Conservation (phyloP, 30 jellyfish, hydroid and myxozoan genomes). For the Clytia hemisphaerica region DNA sequence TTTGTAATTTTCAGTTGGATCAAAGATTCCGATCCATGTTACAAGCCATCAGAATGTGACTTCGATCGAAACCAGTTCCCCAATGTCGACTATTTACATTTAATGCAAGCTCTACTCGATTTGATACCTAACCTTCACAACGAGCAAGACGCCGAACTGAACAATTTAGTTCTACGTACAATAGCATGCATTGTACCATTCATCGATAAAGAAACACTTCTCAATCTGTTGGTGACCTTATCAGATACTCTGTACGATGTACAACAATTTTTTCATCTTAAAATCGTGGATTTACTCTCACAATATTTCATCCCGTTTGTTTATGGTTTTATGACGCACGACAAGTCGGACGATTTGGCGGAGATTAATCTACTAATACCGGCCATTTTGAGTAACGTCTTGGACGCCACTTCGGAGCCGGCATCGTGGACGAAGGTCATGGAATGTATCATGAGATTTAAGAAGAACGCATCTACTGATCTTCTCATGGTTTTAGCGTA, state of each 20-base stretch:
- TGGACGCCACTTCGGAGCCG: constrained; percentile 54
- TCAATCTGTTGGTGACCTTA: constrained; percentile 39
- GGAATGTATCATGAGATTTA: constrained; percentile 65
- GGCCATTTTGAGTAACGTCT: constrained; percentile 36
- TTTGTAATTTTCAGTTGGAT: constrained; percentile 15
- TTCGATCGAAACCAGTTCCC: constrained; percentile 16
- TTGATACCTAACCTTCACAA: not conserved
- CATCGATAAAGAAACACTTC: constrained; percentile 27
- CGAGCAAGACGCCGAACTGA: not conserved
- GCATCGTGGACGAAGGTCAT: constrained; percentile 41
- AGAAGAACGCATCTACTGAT: constrained; percentile 56
- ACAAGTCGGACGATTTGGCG: constrained; percentile 21
- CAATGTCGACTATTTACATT: constrained; percentile 5
- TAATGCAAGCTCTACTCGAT: not conserved
- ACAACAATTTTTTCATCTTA: constrained; percentile 24
- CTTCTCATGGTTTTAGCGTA: constrained; percentile 66
- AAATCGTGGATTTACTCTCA: constrained; percentile 30
- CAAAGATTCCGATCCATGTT: constrained; percentile 14
- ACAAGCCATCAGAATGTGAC: not conserved
- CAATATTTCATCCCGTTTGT: constrained; percentile 66
- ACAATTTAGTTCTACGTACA: constrained; percentile 22
- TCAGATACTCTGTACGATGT: constrained; percentile 33
- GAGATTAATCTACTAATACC: constrained; percentile 50
- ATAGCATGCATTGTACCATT: constrained; percentile 72
- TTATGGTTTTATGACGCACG: constrained; percentile 32